Base-by-base conservation (phyloP, 2,797 vertebrate species). In the Labroides dimidiatus region DNA sequence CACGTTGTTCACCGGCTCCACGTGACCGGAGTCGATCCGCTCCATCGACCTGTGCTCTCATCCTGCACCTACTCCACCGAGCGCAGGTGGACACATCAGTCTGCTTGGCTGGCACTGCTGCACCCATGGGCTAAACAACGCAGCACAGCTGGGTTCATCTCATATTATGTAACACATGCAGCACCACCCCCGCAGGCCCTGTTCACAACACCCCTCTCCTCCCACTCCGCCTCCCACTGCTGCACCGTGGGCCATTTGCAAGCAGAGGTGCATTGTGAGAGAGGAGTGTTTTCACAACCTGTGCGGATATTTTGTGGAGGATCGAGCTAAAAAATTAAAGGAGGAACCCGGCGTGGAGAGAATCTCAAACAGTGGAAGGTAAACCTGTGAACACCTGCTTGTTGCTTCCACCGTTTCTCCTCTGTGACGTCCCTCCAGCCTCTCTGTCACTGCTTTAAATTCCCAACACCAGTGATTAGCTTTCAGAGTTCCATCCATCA, bases 161-260 rank as follows among this genome's bases (percentile, higher is more conserved):
- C 85, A 79, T 67, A 72, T 91, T 92, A 93, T 80, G 81, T 81
- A 92, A 92, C 44, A 5, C 12, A 48, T 33, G 27, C 74, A 39
- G 78, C 68, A 61, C 85, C 87, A 84, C 88, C 91, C 85, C 87
- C 87, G 66, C 91, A 85, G 78, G 86, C 90, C 87, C 79, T 69
- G 80, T 84, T 91, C 89, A 85, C 83, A 83, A 82, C 54, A 70
- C 81, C 86, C 81, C 75, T 86, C 83, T 88, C 84, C 85, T 87
- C 90, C 84, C 57, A 83, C 90, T 87, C 84, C 45, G 39, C 79
- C 82, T 89, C 86, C 84, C 77, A 82, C 85, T 74, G 72, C 52
- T 24, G 81, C 77, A 84, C 68, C 57, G 67, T 69, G 85, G 85
- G 86, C 83, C 88, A 82, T 88, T 84, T 81, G 75, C 77, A 84